Conservation (phyloP, 92 coral and sea anemone species). For the Bergia puertoricense region DNA sequence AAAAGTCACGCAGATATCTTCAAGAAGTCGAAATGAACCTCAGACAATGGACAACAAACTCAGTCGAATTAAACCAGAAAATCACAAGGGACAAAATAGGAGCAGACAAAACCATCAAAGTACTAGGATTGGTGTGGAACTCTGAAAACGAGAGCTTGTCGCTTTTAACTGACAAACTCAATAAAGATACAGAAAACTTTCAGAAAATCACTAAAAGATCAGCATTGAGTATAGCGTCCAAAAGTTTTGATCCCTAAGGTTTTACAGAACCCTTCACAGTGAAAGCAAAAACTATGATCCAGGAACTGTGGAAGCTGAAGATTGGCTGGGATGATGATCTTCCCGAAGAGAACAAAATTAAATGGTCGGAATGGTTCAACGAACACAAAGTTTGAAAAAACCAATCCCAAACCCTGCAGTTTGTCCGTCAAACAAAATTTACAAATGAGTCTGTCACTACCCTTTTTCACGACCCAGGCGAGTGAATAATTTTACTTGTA, state of each 20-base stretch:
- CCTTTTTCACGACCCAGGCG: too few species aligned
- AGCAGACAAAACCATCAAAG: background rate
- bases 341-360: background rate
- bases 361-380: too few species aligned
- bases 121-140: too few species aligned
- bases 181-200: background rate
- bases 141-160: too few species aligned
- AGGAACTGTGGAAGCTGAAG: background rate
- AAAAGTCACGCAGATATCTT: conserved; percentile 25
- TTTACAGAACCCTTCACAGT: background rate
- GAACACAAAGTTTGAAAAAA: too few species aligned
- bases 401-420: too few species aligned
- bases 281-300: background rate
- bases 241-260: background rate
- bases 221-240: background rate
- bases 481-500: too few species aligned
- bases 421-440: too few species aligned
- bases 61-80: background rate
- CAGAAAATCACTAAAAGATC: background rate
- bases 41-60: conserved; percentile 10
- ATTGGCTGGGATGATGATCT: background rate
- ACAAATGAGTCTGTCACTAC: too few species aligned
- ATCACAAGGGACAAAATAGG: conserved; percentile 3
- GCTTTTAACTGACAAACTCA: background rate
- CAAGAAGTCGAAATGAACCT: conserved; percentile 5